Base-by-base conservation (phyloP, 2,888 invertebrate genomes). In the Temnothorax unifasciatus region DNA sequence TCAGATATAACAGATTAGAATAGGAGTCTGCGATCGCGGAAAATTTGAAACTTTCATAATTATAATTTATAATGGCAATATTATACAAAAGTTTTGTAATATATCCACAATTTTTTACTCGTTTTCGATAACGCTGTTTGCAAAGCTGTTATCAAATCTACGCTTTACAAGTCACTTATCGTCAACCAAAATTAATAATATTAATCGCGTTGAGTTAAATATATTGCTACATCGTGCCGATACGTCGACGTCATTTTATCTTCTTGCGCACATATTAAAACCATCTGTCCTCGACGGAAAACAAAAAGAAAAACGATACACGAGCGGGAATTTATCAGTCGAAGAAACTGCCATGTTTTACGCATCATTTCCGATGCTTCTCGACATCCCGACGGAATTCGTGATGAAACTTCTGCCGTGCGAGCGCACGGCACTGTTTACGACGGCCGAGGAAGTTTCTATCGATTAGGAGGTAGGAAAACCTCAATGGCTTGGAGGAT, bases 1-100 rank as follows among this genome's bases (percentile, higher is more conserved):
- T 79, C 18, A 47, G 34, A 77, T 57, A 77, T 57, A 59, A 57
- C 21, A 34, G 15, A 44, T 77, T 69, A 59, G 6, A 79, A 38
- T 57, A 34, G 18, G 29, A 44, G 1, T 57, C n/a, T 73, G 5
- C 13, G 34, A 54, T 54, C 1, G 47, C 13, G 3, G 11, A 59
- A 77, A 38, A 54, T n/a, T 75, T 63, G 38, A 50, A 79, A 79
- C 25, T 71, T 79, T 13, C 5, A 13, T 13, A 3, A 29, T 29
- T 63, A 64, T 29, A 29, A 29, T 29, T 29, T 38, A 34, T 15
- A 8, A 52, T 13, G 3, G 2, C 3, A 34, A 61, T 34, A 75
- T 75, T 41, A 21, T n/a, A 47, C 13, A 13, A 21, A 63, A 52
- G 50, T 64, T 64, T 66, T 41, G 18, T 21, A 47, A 29, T 61